Conservation (phyloP, 2,888 invertebrate species). For the Sarcophaga variegata region DNA sequence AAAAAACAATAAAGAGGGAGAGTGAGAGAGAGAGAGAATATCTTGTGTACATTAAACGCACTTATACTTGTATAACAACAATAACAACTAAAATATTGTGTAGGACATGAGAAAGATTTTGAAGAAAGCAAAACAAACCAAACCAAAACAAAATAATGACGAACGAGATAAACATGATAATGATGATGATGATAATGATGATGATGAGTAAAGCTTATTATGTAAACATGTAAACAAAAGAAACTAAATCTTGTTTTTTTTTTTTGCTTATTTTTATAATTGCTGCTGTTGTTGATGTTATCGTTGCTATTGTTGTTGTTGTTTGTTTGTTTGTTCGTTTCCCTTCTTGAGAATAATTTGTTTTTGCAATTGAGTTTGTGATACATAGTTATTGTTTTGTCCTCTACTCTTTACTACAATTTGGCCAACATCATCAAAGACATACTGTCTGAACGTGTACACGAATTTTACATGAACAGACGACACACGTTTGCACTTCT, state of each 20-base stretch:
- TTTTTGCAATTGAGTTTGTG: constrained; percentile 55
- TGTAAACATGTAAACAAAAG: constrained; percentile 39
- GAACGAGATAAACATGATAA: background rate
- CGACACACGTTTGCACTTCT: background rate
- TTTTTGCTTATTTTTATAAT: background rate
- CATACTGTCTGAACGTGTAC: constrained; percentile 31
- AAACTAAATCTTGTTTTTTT: constrained; percentile 18
- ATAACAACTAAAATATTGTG: background rate
- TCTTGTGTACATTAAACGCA: constrained; percentile 19
- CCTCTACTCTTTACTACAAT: background rate
- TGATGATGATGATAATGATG: constrained; percentile 27
- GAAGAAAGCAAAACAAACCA: background rate
- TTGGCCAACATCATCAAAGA: constrained; percentile 44
- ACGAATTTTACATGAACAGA: background rate
- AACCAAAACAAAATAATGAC: background rate
- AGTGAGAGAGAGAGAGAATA: no score
- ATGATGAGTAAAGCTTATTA: constrained; percentile 48
- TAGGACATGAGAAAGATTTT: background rate
- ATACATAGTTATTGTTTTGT: constrained; percentile 23
- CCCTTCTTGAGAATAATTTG: constrained; percentile 69
- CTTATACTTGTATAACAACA: constrained; percentile 18
- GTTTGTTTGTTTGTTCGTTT: background rate
- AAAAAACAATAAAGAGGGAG: background rate
- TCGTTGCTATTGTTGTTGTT: constrained; percentile 8
- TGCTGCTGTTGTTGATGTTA: constrained; percentile 16